Base-by-base conservation (phyloP, 2,888 invertebrate genomes). In the Cosmorhoe ocellata region DNA sequence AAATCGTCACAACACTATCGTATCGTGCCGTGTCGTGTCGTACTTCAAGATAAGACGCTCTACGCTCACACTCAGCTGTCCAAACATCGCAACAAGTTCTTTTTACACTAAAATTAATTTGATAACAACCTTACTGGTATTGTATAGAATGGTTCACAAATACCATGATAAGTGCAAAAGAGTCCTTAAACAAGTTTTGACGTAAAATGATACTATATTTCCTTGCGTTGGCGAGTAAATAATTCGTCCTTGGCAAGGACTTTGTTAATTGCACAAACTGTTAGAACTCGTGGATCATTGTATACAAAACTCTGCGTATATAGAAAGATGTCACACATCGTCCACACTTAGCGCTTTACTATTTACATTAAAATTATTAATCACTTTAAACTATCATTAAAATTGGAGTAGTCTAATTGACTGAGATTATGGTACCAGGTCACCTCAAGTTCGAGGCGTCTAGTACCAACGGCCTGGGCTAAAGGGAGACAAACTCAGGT, bases 351-450 rank as follows among this genome's bases (percentile, higher is more conserved):
- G 58, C 67, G 56, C 62, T 62, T 34, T 51, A 80, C 69, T 84
- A 85, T 82, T 78, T 87, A 84, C 84, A 84, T 56, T 57, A 70
- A 65, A 74, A 78, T 76, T 75, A 79, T 70, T 75, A 79, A 74
- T 82, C 74, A 83, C 75, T 61, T 81, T 63, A 58, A 58, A 59
- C 78, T 80, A 82, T 79, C 48, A 81, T 80, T 85, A 72, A 79
- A 85, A 81, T 74, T 79, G 74, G 80, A 12, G 81, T 79, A 82
- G 82, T 82, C 88, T 89, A 89, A 90, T 89, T 90, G 88, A 89
- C 89, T 81, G 64, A 58, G 68, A 50, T 24, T 56, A 48, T 52
- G 89, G 84, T 87, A 84, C 89, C 84, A 84, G 85, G 86, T 89
- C 89, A 89, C 86, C 88, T 86, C 76, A 89, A 64, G 26, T 72